Base-by-base conservation (phyloP, 2,888 invertebrate species). In the Netelia fuscicornis region DNA sequence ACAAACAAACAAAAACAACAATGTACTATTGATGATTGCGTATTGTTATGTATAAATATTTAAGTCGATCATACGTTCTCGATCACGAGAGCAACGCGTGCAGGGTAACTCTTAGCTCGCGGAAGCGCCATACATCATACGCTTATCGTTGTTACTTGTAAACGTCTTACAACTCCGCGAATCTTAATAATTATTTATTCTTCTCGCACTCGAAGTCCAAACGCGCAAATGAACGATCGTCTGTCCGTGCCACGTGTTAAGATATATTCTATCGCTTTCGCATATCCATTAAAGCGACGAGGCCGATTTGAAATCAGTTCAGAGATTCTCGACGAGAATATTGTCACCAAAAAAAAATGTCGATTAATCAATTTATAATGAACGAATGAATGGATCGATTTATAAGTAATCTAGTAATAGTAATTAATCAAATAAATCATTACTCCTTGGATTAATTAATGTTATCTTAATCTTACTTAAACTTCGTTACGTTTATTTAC, bases 161-260 rank as follows among this genome's bases (percentile, higher is more conserved):
- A 62, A 25, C 13, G 62, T 20, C 30, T 62, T 62, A 62, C 62
- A 62, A 62, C 25, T 62, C 10, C 62, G 62, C 9, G 23, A 58
- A 20, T 58, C 58, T n/a, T 1, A 62, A 62, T 62, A 62, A 62
- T 62, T 62, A 62, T 62, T 62, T 62, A 62, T 62, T 30, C 62
- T 13, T 10, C 30, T 62, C 9, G 62, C 10, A 62, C 62, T 62
- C 62, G 13, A 62, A 62, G 30, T 62, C 62, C 30, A 13, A 30
- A 30, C n/a, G 62, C 37, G 30, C 23, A 30, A 62, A 62, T 62
- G 20, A 62, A 62, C 25, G 62, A 62, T 62, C 62, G 30, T 62
- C 62, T 62, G 62, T 62, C 62, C 25, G 17, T 62, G 25, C 25
- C 62, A 62, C 62, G 62, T 62, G 62, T 13, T 62, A 9, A 58